These are phyloP conservation scores for Blastobasis lacticolella DNA, from an alignment of 2,888 invertebrate species.

Conservation along the genomic window DNA sequence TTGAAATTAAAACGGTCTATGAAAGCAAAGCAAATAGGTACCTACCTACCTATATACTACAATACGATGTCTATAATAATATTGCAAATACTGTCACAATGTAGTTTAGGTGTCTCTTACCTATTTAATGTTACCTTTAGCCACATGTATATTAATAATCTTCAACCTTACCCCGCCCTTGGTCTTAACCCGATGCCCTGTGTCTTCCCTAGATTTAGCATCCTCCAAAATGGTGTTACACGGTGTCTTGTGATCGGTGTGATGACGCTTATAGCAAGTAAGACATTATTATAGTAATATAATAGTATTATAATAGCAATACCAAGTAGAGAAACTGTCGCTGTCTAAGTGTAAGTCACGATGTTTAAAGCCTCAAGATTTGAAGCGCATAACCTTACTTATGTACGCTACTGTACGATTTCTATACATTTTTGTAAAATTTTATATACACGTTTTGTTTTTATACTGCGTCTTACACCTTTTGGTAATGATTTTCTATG, in stretches of 20 bases:
- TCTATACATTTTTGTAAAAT: conserved; percentile 1
- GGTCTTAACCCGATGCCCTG: conserved; percentile 26
- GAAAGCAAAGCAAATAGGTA: too few species aligned
- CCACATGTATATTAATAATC: too few species aligned
- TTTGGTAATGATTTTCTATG: too few species aligned
- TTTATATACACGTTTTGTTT: background rate
- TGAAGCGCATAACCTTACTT: background rate
- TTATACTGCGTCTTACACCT: background rate
- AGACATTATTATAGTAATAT: conserved; percentile 34
- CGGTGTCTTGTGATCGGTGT: conserved; percentile 64
- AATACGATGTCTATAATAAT: too few species aligned
- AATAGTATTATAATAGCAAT: conserved; percentile 33
- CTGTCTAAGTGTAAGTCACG: background rate
- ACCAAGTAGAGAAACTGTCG: conserved; percentile 13
- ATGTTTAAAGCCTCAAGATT: too few species aligned
- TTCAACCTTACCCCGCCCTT: background rate
- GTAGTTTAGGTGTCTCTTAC: too few species aligned
- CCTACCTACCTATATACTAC: too few species aligned
- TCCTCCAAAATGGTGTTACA: conserved; percentile 41
- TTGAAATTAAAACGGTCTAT: too few species aligned
- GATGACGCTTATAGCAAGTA: conserved; percentile 62
- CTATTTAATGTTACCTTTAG: too few species aligned
- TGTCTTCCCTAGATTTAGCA: conserved; percentile 36
- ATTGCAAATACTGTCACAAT: too few species aligned
- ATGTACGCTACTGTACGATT: background rate